These are phyloP conservation scores for Peromyscus californicus DNA, from an alignment of 2,113 vertebrate species.

Conservation along the genomic window DNA sequence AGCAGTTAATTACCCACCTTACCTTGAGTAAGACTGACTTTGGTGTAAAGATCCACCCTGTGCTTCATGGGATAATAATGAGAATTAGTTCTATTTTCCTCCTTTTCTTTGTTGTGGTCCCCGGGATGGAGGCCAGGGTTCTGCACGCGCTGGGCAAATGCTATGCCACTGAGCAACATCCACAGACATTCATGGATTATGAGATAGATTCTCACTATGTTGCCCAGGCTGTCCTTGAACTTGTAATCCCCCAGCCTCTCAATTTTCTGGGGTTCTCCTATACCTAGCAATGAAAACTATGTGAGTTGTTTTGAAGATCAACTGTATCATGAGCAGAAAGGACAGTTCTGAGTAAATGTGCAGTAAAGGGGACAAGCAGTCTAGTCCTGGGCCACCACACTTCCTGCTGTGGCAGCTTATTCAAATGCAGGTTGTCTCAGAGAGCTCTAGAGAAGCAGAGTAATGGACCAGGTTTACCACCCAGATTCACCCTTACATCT, in stretches of 20 bases:
- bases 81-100: neutral
- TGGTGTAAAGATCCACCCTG: neutral
- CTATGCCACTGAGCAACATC: no score
- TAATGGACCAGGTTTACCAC: neutral
- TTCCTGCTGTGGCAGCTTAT: neutral
- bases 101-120: neutral
- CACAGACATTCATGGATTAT: neutral
- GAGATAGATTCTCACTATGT: neutral
- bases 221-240: neutral
- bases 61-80: neutral
- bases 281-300: neutral
- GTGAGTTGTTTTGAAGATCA: conserved; percentile 11
- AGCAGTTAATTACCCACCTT: neutral
- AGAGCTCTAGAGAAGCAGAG: neutral
- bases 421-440: neutral
- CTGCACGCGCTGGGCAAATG: no score
- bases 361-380: neutral
- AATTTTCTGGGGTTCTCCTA: neutral
- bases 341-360: neutral
- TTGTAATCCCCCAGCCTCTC: no score
- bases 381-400: neutral
- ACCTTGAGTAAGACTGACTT: neutral
- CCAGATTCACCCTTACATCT: neutral
- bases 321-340: neutral
- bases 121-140: neutral